phyloP scores from a whole-genome alignment of 1,140 invertebrate species.

The Myzus persicae region DNA sequence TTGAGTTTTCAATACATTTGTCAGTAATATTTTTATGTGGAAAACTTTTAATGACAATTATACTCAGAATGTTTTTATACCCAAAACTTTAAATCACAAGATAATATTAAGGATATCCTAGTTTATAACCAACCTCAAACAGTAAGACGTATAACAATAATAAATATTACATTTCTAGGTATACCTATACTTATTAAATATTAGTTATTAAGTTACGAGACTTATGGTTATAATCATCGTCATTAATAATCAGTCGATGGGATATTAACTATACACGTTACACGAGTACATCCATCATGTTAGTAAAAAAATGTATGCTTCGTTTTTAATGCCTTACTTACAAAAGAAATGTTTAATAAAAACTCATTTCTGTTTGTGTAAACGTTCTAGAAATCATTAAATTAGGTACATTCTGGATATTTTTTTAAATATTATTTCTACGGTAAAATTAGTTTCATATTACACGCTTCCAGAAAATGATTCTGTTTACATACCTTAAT shows the following conservation, averaged over 20 bases:
- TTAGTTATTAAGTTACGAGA: too few relatives aligned
- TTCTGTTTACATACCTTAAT: neutral
- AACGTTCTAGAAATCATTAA: neutral
- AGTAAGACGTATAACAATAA: neutral
- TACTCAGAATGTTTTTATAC: neutral
- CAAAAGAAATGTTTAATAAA: neutral
- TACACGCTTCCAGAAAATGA: neutral
- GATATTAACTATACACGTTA: neutral
- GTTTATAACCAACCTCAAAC: neutral
- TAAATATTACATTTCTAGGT: neutral
- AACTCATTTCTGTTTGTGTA: neutral
- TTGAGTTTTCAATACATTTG: neutral
- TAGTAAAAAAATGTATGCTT: too few relatives aligned
- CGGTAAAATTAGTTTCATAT: neutral
- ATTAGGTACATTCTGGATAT: neutral
- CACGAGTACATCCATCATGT: too few relatives aligned
- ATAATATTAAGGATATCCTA: neutral
- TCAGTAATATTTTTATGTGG: neutral
- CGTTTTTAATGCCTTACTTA: neutral
- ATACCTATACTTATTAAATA: neutral
- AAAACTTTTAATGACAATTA: constrained; percentile 19
- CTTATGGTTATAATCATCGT: neutral
- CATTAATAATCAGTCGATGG: neutral
- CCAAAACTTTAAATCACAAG: neutral
- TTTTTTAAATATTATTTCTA: neutral